These are phyloP conservation scores for Galerucella calmariensis DNA, from an alignment of 2,888 invertebrate species.

Conservation along the genomic window DNA sequence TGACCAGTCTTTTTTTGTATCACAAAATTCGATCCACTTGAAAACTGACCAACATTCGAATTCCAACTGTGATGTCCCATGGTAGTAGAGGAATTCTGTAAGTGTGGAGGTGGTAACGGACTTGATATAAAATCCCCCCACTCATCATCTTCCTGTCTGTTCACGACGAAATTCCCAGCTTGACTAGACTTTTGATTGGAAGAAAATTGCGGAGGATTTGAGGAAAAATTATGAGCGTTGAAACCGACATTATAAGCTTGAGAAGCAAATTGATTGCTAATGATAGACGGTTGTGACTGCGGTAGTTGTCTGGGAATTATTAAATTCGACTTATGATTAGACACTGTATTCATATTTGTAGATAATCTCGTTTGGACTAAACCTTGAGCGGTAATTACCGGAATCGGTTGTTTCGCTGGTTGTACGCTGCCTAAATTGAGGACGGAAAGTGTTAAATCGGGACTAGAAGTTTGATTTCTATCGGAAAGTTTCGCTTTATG, in stretches of 20 bases:
- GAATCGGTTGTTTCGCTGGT: slow-evolving; percentile 60
- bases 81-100: slow-evolving; percentile 32
- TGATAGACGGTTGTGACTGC: slow-evolving; percentile 54
- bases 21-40: slow-evolving; percentile 17
- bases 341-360: slow-evolving; percentile 37
- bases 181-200: slow-evolving; percentile 23
- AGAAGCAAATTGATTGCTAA: slow-evolving; percentile 57
- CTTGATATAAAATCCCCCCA: slow-evolving; percentile 71
- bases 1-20: slow-evolving; percentile 44
- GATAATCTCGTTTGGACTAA: slow-evolving; percentile 61
- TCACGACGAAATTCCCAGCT: neutral
- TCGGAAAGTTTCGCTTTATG: slow-evolving; percentile 47
- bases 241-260: slow-evolving; percentile 43
- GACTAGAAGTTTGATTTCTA: slow-evolving; percentile 55
- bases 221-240: slow-evolving; percentile 22
- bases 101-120: slow-evolving; percentile 54
- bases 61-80: slow-evolving; percentile 46
- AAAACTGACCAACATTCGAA: slow-evolving; percentile 39
- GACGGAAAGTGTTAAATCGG: slow-evolving; percentile 61
- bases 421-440: slow-evolving; percentile 60
- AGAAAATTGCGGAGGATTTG: slow-evolving; percentile 1
- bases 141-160: slow-evolving; percentile 64
- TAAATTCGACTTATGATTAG: slow-evolving; percentile 35
- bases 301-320: slow-evolving; percentile 36
- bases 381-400: slow-evolving; percentile 61